Evolutionary conservation across 2,797 vertebrate species (phyloP), one percentile per base, ranked within the genome.

Genomic region (Pelochelys cantorii): DNA sequence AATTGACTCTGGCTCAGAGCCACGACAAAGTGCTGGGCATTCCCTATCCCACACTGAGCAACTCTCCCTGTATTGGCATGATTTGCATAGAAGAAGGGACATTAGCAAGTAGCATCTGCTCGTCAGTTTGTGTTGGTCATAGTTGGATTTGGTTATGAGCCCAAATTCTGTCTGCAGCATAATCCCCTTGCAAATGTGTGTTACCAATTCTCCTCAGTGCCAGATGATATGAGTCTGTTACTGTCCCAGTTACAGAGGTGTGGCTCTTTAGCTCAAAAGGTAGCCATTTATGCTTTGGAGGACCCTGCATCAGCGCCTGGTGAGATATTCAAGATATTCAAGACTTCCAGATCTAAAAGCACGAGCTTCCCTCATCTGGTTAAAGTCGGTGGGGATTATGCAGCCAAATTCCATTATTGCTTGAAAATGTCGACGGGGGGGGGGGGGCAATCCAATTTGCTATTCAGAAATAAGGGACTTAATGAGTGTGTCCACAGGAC

Each of bases 161-260:
- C 37, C 37, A 75, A 48, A 75, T 75, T 42, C 42, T 4, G 4
- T 48, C 13, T 12, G 11, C 25, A 75, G 42, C 74, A 75, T 27
- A 48, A 27, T 12, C 42, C 22, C 13, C 23, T 27, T 25, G 74
- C 1, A 0, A 52, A 2, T 6, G 9, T 0, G 1, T 3, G 29
- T 34, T 5, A 81, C 65, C 22, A 86, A 81, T 87, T 94, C 92
- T 3, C 83, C 52, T 77, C 79, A 22, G 23, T 17, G n/a, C 79
- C 85, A 15, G 75, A 31, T 15, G 3, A 15, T 7, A 2, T 2
- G 78, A 4, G 4, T 25, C 3, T 81, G 11, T n/a, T 78, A 29
- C 1, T 10, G 11, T 27, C 85, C 9, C 81, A 17, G 22, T 54
- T 11, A 77, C 7, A 79, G 2, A 1, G 1, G 54, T 31, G 37